A percentile compares a stretch with the other conserved stretches of the same genome.
phyloP scores from a whole-genome alignment of 2,888 invertebrate genomes.

The Ptychoptera contaminata region DNA sequence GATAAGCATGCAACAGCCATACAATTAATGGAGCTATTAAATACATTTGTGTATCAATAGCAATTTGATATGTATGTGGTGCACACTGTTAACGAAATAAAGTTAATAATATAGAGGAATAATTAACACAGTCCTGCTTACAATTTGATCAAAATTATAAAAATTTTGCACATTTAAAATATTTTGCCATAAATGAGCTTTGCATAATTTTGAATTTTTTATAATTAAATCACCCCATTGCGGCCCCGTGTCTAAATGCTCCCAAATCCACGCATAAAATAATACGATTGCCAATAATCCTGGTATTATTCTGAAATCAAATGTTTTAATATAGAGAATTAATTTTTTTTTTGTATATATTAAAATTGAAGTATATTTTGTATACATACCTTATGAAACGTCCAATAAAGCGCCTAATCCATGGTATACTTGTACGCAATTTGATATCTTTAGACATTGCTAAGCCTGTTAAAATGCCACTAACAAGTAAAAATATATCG shows the following conservation, averaged over 20 bases:
- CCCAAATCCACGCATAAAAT: conserved; percentile 52
- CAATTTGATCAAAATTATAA: conserved; percentile 52
- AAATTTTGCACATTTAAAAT: conserved; percentile 51
- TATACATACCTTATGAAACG: conserved; percentile 41
- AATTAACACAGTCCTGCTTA: conserved; percentile 20
- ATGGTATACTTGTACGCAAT: conserved; percentile 36
- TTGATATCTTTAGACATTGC: conserved; percentile 39
- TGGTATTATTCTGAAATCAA: conserved; percentile 40
- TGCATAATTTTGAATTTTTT: conserved; percentile 46
- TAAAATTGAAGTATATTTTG: conserved; percentile 5
- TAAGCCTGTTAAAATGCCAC: conserved; percentile 47
- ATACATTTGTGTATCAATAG: conserved; percentile 57
- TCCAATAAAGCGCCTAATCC: conserved; percentile 38
- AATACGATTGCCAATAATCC: conserved; percentile 43
- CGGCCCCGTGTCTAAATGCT: conserved; percentile 46
- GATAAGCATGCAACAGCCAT: conserved; percentile 41
- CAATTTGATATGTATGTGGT: conserved; percentile 57
- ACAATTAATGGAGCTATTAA: conserved; percentile 46
- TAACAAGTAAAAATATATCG: conserved; percentile 49
- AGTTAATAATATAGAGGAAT: background rate
- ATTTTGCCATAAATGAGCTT: conserved; percentile 51
- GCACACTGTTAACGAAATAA: conserved; percentile 41
- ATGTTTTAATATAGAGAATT: background rate
- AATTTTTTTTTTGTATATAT: background rate
- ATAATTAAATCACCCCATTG: conserved; percentile 48